A percentile compares a stretch with the other conserved stretches of the same genome.
Conservation (phyloP, 2,797 vertebrate species). For the Zalophus californianus region DNA sequence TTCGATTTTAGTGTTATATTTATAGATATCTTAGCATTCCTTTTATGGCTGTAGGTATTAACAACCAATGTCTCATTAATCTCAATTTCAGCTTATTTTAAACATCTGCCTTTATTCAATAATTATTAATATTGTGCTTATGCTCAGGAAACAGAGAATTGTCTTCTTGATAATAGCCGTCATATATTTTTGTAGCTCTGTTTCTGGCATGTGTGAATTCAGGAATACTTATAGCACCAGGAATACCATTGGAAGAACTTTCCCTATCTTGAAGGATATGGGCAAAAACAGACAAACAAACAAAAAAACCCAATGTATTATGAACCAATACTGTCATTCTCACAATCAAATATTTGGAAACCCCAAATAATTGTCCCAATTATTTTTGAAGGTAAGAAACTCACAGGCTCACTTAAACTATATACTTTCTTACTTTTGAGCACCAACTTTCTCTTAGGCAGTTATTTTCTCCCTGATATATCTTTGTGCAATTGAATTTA, state of each 20-base stretch:
- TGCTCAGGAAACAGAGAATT: constrained; percentile 62
- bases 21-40: constrained; percentile 23
- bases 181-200: constrained; percentile 47
- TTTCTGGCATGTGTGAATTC: constrained; percentile 21
- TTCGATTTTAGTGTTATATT: neutral
- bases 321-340: constrained; percentile 72
- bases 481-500: neutral
- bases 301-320: constrained; percentile 13
- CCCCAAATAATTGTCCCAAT: constrained; percentile 65
- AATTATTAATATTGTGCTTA: constrained; percentile 76
- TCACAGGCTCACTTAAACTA: neutral
- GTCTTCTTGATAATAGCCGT: constrained; percentile 61
- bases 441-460: neutral
- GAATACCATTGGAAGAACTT: neutral
- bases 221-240: constrained; percentile 4
- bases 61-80: constrained; percentile 71
- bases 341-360: constrained; percentile 17
- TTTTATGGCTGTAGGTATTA: accelerated
- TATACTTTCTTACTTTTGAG: neutral
- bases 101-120: constrained; percentile 80
- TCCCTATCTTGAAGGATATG: neutral
- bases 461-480: neutral
- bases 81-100: constrained; percentile 80
- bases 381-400: constrained; percentile 61
- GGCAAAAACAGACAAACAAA: neutral